Conservation (phyloP, 2,888 invertebrate species). For the Apotomis betuletana region DNA sequence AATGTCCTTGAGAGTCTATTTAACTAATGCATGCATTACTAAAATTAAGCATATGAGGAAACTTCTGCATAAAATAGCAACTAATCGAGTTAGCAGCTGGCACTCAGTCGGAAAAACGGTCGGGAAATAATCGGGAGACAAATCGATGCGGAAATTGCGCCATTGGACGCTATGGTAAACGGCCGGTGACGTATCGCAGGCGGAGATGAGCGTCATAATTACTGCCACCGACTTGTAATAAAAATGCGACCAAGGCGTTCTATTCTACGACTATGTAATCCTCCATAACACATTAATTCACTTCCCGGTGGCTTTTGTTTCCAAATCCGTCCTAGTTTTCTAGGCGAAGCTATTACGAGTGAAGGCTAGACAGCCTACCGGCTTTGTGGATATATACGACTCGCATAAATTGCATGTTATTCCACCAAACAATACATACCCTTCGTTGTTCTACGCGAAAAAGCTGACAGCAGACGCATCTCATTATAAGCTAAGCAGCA, state of each 20-base stretch:
- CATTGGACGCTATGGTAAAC: conserved; percentile 68
- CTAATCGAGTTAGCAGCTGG: conserved; percentile 56
- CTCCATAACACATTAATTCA: conserved; percentile 12
- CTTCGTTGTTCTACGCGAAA: conserved; percentile 3
- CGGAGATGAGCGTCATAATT: conserved; percentile 39
- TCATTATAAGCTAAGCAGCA: not conserved
- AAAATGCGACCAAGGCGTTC: conserved; percentile 24
- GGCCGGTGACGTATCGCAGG: conserved; percentile 38
- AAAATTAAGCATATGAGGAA: conserved; percentile 16
- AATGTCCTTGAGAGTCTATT: not conserved
- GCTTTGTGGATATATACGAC: conserved; percentile 11
- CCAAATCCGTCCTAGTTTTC: conserved; percentile 24
- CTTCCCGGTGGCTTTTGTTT: conserved; percentile 15
- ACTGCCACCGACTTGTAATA: conserved; percentile 35
- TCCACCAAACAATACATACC: conserved; percentile 5
- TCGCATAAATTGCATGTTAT: conserved; percentile 5
- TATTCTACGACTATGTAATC: not conserved
- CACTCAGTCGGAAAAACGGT: conserved; percentile 64
- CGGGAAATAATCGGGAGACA: conserved; percentile 70
- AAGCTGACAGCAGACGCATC: conserved; percentile 14
- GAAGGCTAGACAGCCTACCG: conserved; percentile 17
- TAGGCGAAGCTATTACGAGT: conserved; percentile 16
- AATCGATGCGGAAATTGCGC: conserved; percentile 70
- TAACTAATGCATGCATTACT: not conserved
- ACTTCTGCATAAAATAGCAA: conserved; percentile 52